Base-by-base conservation (phyloP, 2,888 invertebrate species). In the Tanytarsus gracilentus region DNA sequence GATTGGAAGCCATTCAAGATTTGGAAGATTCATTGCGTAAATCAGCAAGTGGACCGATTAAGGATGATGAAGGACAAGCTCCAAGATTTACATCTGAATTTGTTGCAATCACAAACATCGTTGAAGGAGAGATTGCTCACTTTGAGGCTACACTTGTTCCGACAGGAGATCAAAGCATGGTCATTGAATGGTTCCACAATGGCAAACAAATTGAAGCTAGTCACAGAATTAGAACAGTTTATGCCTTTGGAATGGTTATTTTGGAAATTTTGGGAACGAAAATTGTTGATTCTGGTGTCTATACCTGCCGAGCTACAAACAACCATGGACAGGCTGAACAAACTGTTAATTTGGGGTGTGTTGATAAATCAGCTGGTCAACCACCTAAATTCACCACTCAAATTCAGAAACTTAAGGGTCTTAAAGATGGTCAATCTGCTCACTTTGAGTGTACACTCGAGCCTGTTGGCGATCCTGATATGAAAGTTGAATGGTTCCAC, bases 171-270 rank as follows among this genome's bases (percentile, higher is more conserved):
- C 91, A 93, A 72, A 88, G 87, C 23, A 93, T 95, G 92, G 83
- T 85, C 25, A 89, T 95, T 59, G 94, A 95, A 77, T 96, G 93
- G 93, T 93, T 92, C 80, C 94, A 90, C 71, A 94, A 99, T 72
- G 93, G 89, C 27, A 86, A 93, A 71, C 78, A 87, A 1, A 78
- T 92, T 63, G 88, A 88, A 71, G 91, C 91, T 40, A 89, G 90
- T 72, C 93, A 94, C 71, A 84, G 96, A 64, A 86, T 87, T 63
- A 81, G 92, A 69, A 96, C 96, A 9, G 92, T 95, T 11, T 91
- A 96, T 70, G 97, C 97, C 14, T 97, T 99, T 71, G 98, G 98
- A 60, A 95, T 94, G 85, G 95, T 96, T 21, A 92, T 96, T 44
- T 79, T 99, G 40, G 98, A 98, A 78, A 91, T 99, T 66, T 79